Percentiles rank a stretch among this genome's conserved stretches.
Conservation (phyloP, 2,888 invertebrate species). For the Melanargia galathea region DNA sequence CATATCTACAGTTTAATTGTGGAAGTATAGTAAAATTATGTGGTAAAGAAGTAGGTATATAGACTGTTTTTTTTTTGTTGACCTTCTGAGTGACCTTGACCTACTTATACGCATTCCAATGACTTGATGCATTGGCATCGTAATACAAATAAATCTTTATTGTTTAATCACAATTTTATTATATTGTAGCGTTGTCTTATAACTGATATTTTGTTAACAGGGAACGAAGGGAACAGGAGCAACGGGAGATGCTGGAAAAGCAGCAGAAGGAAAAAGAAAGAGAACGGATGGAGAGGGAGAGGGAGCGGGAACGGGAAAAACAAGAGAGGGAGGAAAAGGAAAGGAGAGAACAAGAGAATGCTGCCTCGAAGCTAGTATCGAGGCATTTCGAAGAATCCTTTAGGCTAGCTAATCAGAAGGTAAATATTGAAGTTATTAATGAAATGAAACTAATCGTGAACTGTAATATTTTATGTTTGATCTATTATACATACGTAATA, state of each 20-base stretch:
- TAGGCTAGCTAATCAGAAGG: slow-evolving; percentile 89
- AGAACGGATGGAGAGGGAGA: slow-evolving; percentile 84
- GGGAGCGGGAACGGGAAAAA: slow-evolving; percentile 81
- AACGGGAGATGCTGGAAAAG: slow-evolving; percentile 84
- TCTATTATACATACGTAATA: too few species aligned
- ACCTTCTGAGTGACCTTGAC: slow-evolving; percentile 32
- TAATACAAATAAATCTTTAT: slow-evolving; percentile 14
- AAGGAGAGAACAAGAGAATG: slow-evolving; percentile 85
- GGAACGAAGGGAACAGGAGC: slow-evolving; percentile 77
- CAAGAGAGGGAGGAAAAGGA: slow-evolving; percentile 80
- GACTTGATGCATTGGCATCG: neutral
- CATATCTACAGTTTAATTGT: neutral
- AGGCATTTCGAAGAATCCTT: slow-evolving; percentile 96
- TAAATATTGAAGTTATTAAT: slow-evolving; percentile 48
- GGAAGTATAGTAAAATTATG: neutral
- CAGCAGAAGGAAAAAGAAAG: slow-evolving; percentile 86
- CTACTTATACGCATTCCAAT: slow-evolving; percentile 27
- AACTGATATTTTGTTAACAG: slow-evolving; percentile 56
- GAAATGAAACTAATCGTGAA: too few species aligned
- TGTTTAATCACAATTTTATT: neutral
- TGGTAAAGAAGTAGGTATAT: neutral
- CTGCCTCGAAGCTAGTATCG: slow-evolving; percentile 90
- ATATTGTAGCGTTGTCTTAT: neutral
- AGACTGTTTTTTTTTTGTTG: slow-evolving; percentile 8
- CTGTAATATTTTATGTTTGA: too few species aligned